Conservation (phyloP, 64 coral and sea anemone species). For the Montipora foliosa region DNA sequence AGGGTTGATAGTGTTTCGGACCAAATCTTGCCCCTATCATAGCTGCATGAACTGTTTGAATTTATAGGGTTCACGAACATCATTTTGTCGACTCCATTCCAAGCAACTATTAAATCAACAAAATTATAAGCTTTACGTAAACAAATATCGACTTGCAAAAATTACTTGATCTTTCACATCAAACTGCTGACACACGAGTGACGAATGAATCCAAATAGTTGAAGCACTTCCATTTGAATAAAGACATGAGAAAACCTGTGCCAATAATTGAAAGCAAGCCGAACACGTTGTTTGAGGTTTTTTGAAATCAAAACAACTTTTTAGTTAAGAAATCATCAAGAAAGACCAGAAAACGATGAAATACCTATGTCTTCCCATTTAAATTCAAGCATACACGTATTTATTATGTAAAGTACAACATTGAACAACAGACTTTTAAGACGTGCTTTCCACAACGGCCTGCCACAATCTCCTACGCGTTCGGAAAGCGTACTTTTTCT, state of each 20-base stretch:
- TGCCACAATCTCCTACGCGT: neutral
- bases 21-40: constrained; percentile 1
- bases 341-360: neutral
- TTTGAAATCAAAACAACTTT: neutral
- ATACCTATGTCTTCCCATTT: neutral
- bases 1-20: neutral
- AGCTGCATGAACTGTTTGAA: neutral
- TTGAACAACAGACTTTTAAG: neutral
- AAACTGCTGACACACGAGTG: neutral
- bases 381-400: neutral
- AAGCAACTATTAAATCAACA: neutral
- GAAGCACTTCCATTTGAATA: neutral
- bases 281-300: neutral
- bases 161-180: neutral
- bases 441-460: neutral
- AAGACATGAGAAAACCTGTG: neutral
- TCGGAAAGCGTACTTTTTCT: neutral
- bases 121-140: neutral
- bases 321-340: neutral
- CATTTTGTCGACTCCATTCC: neutral
- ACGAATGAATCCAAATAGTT: neutral
- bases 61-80: constrained; percentile 10
- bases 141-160: neutral
- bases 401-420: neutral
- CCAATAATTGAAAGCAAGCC: neutral